Base-by-base conservation (phyloP, 2,797 vertebrate species). In the Pantherophis alleghaniensis region DNA sequence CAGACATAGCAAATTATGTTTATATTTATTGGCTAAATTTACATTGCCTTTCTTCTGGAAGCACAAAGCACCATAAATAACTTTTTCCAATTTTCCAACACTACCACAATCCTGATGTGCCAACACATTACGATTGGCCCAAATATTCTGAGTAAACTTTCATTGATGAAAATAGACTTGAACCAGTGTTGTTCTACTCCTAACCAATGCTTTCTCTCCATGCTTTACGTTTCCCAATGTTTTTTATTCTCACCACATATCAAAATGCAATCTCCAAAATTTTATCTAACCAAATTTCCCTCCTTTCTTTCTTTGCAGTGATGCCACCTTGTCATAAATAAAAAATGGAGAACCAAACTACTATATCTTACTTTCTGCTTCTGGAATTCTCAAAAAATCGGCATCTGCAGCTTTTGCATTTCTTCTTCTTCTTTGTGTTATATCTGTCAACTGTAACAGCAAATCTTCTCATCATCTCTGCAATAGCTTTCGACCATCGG, bases 371-470 rank as follows among this genome's bases (percentile, higher is more conserved):
- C 6, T 89, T 92, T 61, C 92, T 56, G 13, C 88, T 92, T 5
- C 5, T 95, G 88, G 96, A 96, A 4, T 96, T 97, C 69, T 95
- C 96, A 16, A 92, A 95, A 51, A 51, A 26, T 26, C 2, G 11
- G 11, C 20, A 53, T 12, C 22, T 86, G 22, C 79, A 83, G 20
- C 0, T 83, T 83, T 47, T 83, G 4, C 79, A 83, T 83, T 83
- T 83, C 2, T 83, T 42, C 20, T 42, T 83, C 7, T 83, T 83
- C 20, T 47, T 83, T 66, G 4, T 66, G 12, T 66, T 66, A 66
- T n/a, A 66, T 66, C 4, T 66, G 28, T 5, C 28, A 66, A 66
- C 63, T n/a, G 63, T n/a, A n/a, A 66, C 13, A 66, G 2, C 13
- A 66, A 66, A 66, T n/a, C 13, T 66, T 66, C 12, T 66, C 12